Evolutionary conservation across 2,113 vertebrate species (phyloP).

Genomic region (Symphodus melops): DNA sequence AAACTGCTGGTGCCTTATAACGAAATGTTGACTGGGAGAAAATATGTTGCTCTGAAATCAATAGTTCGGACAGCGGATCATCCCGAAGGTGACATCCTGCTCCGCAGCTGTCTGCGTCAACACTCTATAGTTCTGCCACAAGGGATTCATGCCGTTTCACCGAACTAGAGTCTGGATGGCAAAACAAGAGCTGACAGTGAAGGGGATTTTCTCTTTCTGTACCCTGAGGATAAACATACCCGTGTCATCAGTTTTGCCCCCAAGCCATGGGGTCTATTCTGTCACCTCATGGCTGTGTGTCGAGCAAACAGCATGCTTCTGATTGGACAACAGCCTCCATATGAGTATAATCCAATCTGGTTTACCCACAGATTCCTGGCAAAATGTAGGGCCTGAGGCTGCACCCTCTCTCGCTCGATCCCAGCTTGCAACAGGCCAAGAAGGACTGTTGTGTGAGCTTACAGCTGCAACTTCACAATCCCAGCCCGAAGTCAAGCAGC

Average conservation of each 20-base stretch:
- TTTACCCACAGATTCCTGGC: constrained; percentile 32
- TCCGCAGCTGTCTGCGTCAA: constrained; percentile 53
- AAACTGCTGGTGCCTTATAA: no score
- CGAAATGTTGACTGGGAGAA: no score
- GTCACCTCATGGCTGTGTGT: constrained; percentile 6
- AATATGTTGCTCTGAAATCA: no score
- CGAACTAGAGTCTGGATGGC: constrained; percentile 14
- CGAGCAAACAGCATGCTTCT: constrained; percentile 9
- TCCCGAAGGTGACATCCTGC: constrained; percentile 34
- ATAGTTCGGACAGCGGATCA: no score
- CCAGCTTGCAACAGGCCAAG: constrained; percentile 26
- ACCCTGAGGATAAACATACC: constrained; percentile 48
- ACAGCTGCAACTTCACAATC: constrained; percentile 40
- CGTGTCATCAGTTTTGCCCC: constrained; percentile 23
- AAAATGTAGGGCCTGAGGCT: constrained; percentile 10
- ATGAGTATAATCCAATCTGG: constrained; percentile 29
- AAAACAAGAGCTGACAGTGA: not conserved
- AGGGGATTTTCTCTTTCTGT: constrained; percentile 1
- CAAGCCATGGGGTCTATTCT: constrained; percentile 17
- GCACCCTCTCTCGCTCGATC: constrained; percentile 15
- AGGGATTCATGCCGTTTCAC: constrained; percentile 29
- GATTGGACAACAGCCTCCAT: constrained; percentile 20
- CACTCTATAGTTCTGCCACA: constrained; percentile 17
- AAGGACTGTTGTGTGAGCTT: constrained; percentile 42
- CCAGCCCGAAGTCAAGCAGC: constrained; percentile 20